phyloP scores from a whole-genome alignment of 2,113 vertebrate species.

The Eurypyga helias region DNA sequence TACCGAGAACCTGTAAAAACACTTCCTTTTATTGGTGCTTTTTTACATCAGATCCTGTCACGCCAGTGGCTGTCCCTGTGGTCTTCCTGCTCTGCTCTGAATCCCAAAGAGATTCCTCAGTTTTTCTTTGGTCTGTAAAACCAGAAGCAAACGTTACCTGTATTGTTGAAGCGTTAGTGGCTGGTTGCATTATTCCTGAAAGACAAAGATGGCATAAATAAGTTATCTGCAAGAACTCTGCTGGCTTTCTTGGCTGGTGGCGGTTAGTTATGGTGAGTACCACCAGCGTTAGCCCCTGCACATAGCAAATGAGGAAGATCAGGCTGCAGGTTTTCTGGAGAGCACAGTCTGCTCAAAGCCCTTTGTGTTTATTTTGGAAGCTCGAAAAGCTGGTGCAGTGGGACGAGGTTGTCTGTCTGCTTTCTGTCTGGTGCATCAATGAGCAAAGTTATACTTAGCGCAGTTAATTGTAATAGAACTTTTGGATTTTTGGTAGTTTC shows the following conservation, averaged over 20 bases:
- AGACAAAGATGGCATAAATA: constrained; percentile 22
- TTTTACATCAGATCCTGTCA: neutral
- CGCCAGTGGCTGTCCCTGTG: accelerated
- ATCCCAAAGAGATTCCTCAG: neutral
- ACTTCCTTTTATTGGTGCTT: neutral
- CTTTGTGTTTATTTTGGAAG: constrained; percentile 37
- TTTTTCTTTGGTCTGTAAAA: neutral
- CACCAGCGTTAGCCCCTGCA: neutral
- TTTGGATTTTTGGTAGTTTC: neutral
- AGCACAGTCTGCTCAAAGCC: neutral
- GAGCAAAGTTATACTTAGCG: neutral
- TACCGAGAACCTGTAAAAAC: neutral
- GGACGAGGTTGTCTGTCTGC: constrained; percentile 14
- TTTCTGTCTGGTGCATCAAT: constrained; percentile 33
- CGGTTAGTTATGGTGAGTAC: constrained; percentile 4
- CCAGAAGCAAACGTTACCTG: neutral
- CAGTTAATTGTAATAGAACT: neutral
- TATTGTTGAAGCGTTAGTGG: neutral
- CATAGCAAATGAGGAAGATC: neutral
- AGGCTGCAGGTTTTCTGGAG: constrained; percentile 9
- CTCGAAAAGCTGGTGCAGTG: constrained; percentile 65
- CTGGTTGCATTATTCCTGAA: neutral
- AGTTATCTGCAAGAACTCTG: neutral
- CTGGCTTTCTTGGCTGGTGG: neutral
- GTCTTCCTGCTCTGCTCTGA: neutral